Conservation (phyloP, 2,113 vertebrate genomes). For the Menidia beryllina region DNA sequence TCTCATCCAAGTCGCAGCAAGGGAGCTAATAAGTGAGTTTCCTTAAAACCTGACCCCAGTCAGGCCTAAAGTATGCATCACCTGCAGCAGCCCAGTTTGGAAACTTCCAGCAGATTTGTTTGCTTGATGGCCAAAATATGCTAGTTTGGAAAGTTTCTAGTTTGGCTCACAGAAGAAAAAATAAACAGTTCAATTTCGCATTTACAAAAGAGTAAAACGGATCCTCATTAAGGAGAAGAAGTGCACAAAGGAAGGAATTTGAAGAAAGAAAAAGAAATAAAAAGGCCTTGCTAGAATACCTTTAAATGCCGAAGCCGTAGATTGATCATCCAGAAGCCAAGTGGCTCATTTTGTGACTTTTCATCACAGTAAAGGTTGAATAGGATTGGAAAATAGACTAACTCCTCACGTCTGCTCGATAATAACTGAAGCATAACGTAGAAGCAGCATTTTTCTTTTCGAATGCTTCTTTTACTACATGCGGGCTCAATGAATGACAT, state of each 20-base stretch:
- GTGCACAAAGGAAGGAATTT: neutral
- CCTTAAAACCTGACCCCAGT: slow-evolving; percentile 3
- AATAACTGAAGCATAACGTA: no score
- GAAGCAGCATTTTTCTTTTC: no score
- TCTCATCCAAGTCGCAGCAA: slow-evolving; percentile 4
- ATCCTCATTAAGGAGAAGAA: neutral
- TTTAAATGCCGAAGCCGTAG: slow-evolving; percentile 12
- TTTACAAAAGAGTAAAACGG: neutral
- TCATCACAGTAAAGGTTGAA: slow-evolving; percentile 5
- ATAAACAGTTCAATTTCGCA: neutral
- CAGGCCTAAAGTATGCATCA: neutral
- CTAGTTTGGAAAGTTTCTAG: neutral
- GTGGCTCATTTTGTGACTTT: slow-evolving; percentile 1
- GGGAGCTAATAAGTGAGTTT: neutral
- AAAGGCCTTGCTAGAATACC: neutral
- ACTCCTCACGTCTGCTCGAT: no score
- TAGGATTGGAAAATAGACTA: neutral
- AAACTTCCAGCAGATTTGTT: neutral
- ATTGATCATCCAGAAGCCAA: slow-evolving; percentile 6
- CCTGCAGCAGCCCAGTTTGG: neutral
- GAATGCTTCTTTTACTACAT: no score
- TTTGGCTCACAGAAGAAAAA: neutral
- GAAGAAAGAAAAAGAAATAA: neutral
- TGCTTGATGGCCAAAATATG: neutral
- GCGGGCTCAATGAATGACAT: no score